These are phyloP conservation scores for Serinus canaria DNA, from an alignment of 2,113 vertebrate genomes.

Conservation along the genomic window DNA sequence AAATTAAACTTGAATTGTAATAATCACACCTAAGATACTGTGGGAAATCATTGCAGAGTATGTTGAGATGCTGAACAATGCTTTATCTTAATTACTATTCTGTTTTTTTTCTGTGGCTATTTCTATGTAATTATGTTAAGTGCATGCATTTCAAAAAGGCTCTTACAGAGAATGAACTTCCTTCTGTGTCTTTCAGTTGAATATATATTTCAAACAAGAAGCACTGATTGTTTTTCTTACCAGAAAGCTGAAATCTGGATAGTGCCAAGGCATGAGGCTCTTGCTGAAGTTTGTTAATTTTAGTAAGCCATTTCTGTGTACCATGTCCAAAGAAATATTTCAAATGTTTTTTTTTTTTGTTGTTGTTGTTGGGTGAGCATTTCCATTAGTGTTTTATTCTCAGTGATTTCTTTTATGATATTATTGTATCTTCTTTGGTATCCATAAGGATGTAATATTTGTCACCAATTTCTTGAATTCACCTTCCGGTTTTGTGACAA, in stretches of 20 bases:
- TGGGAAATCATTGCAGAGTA: background rate
- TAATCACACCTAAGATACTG: background rate
- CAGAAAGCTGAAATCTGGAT: background rate
- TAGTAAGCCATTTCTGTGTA: background rate
- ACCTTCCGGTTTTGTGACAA: background rate
- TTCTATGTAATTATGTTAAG: background rate
- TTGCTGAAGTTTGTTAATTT: background rate
- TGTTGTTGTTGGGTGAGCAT: background rate
- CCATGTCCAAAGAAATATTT: background rate
- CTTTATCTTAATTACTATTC: background rate
- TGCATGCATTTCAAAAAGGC: background rate
- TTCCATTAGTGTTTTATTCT: background rate
- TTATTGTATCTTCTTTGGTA: background rate
- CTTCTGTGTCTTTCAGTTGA: background rate
- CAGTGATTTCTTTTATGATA: background rate
- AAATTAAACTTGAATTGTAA: background rate
- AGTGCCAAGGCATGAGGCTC: background rate
- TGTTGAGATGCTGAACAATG: background rate
- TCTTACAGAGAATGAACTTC: background rate
- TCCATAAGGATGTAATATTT: background rate
- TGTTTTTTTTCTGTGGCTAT: background rate
- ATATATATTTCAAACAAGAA: background rate
- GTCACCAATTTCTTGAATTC: background rate
- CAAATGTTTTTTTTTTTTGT: background rate
- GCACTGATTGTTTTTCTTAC: background rate